Evolutionary conservation across 2,797 vertebrate genomes (phyloP).

Genomic region (Pantherophis vulpinus): DNA sequence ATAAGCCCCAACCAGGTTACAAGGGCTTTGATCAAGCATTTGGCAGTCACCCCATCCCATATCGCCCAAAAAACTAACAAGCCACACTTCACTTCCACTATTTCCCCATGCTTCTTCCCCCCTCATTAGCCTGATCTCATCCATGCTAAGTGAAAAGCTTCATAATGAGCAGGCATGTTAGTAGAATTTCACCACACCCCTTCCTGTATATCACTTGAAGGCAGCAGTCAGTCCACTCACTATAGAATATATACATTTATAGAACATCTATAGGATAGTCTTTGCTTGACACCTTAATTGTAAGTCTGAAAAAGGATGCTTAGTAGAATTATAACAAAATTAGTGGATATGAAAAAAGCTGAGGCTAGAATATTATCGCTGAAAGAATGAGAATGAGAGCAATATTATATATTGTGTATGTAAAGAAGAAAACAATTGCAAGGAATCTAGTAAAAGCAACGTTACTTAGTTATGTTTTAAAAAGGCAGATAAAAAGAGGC

Average conservation of each 20-base stretch:
- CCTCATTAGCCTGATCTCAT: background rate
- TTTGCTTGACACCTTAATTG: background rate
- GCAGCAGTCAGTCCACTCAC: background rate
- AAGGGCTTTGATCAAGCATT: background rate
- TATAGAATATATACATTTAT: background rate
- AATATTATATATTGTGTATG: background rate
- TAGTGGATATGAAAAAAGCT: background rate
- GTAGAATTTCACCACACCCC: background rate
- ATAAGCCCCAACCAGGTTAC: background rate
- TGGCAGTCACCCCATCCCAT: background rate
- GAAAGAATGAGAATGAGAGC: background rate
- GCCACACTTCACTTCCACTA: background rate
- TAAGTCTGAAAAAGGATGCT: background rate
- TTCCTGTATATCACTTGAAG: background rate
- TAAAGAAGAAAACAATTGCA: background rate
- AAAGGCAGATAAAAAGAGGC: background rate
- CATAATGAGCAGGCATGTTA: background rate
- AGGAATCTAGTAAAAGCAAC: background rate
- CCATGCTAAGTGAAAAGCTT: background rate
- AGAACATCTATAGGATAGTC: background rate
- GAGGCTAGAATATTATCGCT: background rate
- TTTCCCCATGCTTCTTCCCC: background rate
- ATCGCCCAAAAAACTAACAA: background rate
- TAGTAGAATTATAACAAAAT: background rate
- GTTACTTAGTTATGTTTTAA: background rate